Evolutionary conservation across 2,888 invertebrate genomes (phyloP), one percentile per base, ranked within the genome.

Genomic region (Erebia ligea): DNA sequence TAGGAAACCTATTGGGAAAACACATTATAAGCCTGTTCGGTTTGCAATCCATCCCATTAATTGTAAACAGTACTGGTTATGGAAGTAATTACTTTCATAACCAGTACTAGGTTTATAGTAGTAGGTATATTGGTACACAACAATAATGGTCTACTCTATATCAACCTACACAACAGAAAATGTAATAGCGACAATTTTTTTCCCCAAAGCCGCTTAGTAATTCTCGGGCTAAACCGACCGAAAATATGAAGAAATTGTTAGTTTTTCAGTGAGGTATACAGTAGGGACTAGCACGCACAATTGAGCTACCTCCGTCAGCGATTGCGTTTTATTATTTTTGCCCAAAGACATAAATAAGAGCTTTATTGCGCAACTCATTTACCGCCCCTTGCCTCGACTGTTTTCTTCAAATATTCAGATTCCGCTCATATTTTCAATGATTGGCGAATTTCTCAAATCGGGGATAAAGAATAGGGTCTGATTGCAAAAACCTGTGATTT

Each of bases 281-380:
- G 61, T 62, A 40, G 63, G 72, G 70, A 66, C 71, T 69, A 64
- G 63, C 64, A 52, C 64, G 65, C 61, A 68, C 71, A 75, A 69
- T 69, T 64, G 67, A 68, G 50, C 67, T 69, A 67, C 67, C 66
- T 71, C 57, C 61, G 67, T 75, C 67, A 65, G 59, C 68, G 54
- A 59, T 71, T 76, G 66, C 71, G 65, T 72, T 73, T 69, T 70
- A 70, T 71, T 70, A 68, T 71, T 71, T 69, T 63, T 65, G 40
- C 67, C 71, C 65, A 21, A 66, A 71, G 68, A 69, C 69, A 71
- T 65, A 71, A 71, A 73, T 65, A 71, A 59, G 54, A 59, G 65
- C 61, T 69, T 72, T 73, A 58, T 71, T 56, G 61, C 58, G 57
- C 48, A 68, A 68, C 62, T 72, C 68, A 54, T 67, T 68, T 68